Evolutionary conservation across 2,113 vertebrate species (phyloP), one percentile per base, ranked within the genome.

Genomic region (Lota lota): DNA sequence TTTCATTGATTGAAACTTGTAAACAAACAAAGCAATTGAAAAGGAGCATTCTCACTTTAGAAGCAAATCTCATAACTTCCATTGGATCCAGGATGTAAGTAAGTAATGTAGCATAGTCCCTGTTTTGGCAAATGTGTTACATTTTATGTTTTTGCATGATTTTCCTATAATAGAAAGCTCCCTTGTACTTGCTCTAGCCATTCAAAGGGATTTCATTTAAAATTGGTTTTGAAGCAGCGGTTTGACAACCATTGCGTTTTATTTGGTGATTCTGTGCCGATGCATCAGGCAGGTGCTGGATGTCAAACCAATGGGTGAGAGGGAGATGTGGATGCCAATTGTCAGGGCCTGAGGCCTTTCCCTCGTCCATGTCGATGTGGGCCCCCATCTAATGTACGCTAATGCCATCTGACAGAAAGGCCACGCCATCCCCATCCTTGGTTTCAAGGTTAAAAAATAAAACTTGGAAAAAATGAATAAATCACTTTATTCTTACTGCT

Each of bases 341-440:
- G 70, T 63, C 62, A 57, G 71, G 64, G 72, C 70, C 69, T 7
- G 40, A 68, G 36, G 58, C n/a, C 16, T 58, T 15, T 70, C 68
- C 60, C 71, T 73, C 68, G 69, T 75, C 54, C 36, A 66, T 70
- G 74, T 70, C 65, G 59, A 67, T 77, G 66, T 63, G 36, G 20
- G 58, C 51, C 20, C 8, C 6, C 59, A 16, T 22, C 21, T 12
- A 51, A 51, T 72, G 78, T 67, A 65, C 70, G 77, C 54, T 83
- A 85, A 81, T 77, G 76, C 63, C 79, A 72, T 79, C 75, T 85
- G 83, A 80, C 84, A 82, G 83, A 78, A 88, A 88, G 76, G 83
- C 87, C 81, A 84, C 61, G 74, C 68, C 71, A 40, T 36, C 70
- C 73, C 65, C 67, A 72, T 81, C 71, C 76, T 64, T 28, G 78